Evolutionary conservation across 1,140 invertebrate species (phyloP), one percentile per base, ranked within the genome.

Genomic region (Drosophila prosaltans): DNA sequence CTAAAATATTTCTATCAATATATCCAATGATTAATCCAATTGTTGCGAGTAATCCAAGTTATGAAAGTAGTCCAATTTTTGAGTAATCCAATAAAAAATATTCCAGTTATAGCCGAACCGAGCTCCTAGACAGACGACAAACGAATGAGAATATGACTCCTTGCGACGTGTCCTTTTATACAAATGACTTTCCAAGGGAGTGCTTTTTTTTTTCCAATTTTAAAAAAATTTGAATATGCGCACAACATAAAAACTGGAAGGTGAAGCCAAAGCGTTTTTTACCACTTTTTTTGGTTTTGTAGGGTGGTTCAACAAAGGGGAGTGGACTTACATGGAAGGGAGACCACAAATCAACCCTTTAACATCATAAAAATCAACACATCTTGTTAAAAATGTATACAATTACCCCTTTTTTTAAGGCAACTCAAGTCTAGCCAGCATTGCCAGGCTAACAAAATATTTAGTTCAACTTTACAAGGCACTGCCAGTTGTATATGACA

Each of bases 181-280:
- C 57, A 45, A 65, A 1, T n/a, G 28, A 24, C 26, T 48, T 86
- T 75, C 79, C 81, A 86, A 43, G 39, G 24, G 0, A 2, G 9
- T 2, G 10, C n/a, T n/a, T n/a, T 51, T 51, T 24, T 10, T 26
- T 45, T 86, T 81, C 75, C 82, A 76, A 73, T 80, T 86, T 86
- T 77, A 86, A 16, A 10, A n/a, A 9, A 86, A 86, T 86, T 86
- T 86, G 83, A 86, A 86, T 86, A 86, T 86, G 83, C 83, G 83
- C 83, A 86, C 58, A 72, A 75, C 41, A 51, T 30, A 69, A 58
- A 61, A 48, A 72, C 71, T 68, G 63, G 59, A 69, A 77, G 66
- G 58, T 67, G 54, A 24, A 21, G 10, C 4, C 43, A 55, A 0
- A 26, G 10, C 60, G 54, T 55, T 45, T 62, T 63, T 43, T 64